Conservation (phyloP, 2,113 vertebrate genomes). For the Meles meles region DNA sequence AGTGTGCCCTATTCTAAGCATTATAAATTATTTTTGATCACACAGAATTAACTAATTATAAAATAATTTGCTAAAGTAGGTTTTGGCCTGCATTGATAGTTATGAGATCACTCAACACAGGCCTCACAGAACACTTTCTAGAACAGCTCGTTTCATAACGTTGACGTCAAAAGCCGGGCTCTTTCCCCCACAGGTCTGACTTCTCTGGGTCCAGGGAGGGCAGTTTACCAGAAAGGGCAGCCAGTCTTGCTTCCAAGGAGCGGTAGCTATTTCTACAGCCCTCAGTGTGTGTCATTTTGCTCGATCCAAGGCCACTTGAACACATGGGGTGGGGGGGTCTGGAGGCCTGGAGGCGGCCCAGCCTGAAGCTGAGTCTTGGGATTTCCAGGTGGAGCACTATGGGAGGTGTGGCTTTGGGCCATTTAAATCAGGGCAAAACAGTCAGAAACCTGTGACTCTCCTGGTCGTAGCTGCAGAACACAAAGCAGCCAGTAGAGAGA, state of each 20-base stretch:
- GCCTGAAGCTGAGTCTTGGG: background rate
- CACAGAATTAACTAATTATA: background rate
- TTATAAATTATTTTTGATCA: background rate
- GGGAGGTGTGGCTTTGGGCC: background rate
- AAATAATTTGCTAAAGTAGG: background rate
- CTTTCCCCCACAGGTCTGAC: background rate
- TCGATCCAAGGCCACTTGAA: rapidly evolving
- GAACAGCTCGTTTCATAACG: background rate
- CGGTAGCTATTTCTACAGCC: too few species aligned
- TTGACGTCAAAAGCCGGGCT: background rate
- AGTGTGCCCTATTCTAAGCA: background rate
- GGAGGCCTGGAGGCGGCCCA: background rate
- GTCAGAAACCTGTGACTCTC: background rate
- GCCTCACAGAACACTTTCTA: background rate
- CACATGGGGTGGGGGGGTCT: background rate
- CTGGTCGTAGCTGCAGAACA: background rate
- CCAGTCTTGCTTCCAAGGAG: background rate
- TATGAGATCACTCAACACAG: background rate
- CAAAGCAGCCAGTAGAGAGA: background rate
- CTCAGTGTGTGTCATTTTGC: too few species aligned
- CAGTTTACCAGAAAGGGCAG: rapidly evolving
- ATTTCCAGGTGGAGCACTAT: too few species aligned
- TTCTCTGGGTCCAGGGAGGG: background rate
- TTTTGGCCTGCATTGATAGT: background rate
- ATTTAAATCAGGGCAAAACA: background rate